These are phyloP conservation scores for Anagrus nilaparvatae DNA, from an alignment of 1,140 invertebrate genomes.

Conservation along the genomic window DNA sequence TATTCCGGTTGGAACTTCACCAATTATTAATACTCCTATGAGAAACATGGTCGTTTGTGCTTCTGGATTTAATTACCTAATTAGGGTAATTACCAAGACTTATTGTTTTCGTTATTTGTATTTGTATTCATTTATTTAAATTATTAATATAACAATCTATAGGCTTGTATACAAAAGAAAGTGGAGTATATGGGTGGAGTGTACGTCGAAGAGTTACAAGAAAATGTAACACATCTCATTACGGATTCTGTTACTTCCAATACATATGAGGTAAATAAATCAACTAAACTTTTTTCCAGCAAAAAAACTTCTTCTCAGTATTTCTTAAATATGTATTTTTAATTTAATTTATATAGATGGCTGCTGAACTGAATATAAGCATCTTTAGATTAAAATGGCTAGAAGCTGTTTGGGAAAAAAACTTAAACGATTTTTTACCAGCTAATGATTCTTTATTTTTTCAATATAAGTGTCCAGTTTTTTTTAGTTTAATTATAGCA, in stretches of 20 bases:
- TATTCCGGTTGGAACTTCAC: constrained; percentile 62
- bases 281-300: no score
- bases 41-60: constrained; percentile 59
- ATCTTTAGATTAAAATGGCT: constrained; percentile 75
- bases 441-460: constrained; percentile 55
- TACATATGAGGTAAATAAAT: constrained; percentile 67
- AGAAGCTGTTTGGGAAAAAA: constrained; percentile 63
- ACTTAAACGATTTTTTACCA: constrained; percentile 47
- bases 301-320: constrained; percentile 19
- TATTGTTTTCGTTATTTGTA: background rate
- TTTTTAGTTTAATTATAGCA: constrained; percentile 67
- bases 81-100: constrained; percentile 44
- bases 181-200: constrained; percentile 76
- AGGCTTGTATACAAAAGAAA: constrained; percentile 56
- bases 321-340: constrained; percentile 9
- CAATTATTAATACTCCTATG: constrained; percentile 74
- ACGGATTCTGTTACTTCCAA: constrained; percentile 59
- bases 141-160: constrained; percentile 14
- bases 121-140: background rate
- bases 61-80: constrained; percentile 52
- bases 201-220: constrained; percentile 57
- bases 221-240: constrained; percentile 72
- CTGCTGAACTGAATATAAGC: constrained; percentile 55
- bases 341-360: constrained; percentile 45
- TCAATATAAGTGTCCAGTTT: constrained; percentile 59